Evolutionary conservation across 2,113 vertebrate genomes (phyloP).

Genomic region (Bos javanicus): DNA sequence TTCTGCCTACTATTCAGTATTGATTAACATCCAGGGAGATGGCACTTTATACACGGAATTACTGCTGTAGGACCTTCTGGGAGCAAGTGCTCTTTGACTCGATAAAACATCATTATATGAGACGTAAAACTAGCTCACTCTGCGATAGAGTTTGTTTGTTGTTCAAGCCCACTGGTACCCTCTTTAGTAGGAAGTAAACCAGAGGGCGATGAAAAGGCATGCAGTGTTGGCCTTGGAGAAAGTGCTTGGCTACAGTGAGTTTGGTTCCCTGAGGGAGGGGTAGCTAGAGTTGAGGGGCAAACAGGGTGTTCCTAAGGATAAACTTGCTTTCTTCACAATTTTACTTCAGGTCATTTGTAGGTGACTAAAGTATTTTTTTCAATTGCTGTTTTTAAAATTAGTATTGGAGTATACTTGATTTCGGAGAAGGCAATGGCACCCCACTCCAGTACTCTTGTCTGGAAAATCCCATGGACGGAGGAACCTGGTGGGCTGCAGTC

Average conservation of each 20-base stretch:
- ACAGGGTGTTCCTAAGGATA: neutral
- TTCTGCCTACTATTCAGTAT: neutral
- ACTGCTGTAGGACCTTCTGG: neutral
- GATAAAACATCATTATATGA: neutral
- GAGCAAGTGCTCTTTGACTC: neutral
- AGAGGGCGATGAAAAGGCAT: neutral
- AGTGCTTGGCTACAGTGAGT: neutral
- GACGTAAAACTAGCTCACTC: neutral
- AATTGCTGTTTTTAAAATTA: neutral
- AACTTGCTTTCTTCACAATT: neutral
- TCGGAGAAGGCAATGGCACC: no score
- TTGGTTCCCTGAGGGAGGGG: neutral
- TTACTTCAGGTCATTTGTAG: neutral
- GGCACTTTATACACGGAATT: neutral
- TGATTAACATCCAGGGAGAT: neutral
- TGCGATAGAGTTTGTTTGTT: neutral
- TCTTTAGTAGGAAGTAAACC: neutral
- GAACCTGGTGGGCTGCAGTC: no score
- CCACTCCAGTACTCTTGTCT: no score
- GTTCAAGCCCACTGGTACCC: neutral
- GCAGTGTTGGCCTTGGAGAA: neutral
- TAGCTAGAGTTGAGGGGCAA: neutral
- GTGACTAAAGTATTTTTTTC: neutral
- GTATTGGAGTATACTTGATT: neutral
- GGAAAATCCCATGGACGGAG: no score